Percentiles rank a stretch among this genome's conserved stretches.
Evolutionary conservation across 2,888 invertebrate species (phyloP).

Genomic region (Cephus rjabovi): DNA sequence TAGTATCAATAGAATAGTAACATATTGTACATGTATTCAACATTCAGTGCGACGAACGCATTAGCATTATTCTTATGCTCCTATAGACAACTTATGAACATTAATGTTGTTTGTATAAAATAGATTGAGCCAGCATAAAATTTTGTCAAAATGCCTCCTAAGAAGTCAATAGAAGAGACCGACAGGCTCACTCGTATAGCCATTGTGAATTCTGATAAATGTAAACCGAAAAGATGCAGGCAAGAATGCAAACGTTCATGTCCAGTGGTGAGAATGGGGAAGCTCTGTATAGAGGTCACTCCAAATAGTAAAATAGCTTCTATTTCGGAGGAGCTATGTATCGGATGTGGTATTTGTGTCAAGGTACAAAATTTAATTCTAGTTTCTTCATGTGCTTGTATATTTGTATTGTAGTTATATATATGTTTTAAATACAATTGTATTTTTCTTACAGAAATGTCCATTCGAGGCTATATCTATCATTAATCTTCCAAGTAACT

Average conservation of each 20-base stretch:
- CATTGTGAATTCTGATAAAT: conserved; percentile 97
- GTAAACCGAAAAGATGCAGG: conserved; percentile 98
- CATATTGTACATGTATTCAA: not conserved
- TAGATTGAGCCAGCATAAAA: conserved; percentile 14
- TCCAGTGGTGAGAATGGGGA: conserved; percentile 99
- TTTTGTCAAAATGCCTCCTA: conserved; percentile 72
- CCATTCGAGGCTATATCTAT: conserved; percentile 99
- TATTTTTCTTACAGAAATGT: conserved; percentile 84
- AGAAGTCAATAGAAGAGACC: conserved; percentile 83
- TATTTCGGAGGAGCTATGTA: conserved; percentile 98
- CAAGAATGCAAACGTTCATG: conserved; percentile 99
- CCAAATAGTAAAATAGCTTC: conserved; percentile 96
- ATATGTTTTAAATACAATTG: conserved; percentile 3
- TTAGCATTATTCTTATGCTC: conserved; percentile 18
- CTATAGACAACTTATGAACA: not conserved
- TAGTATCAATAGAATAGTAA: conserved; percentile 1
- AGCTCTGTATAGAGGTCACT: conserved; percentile 97
- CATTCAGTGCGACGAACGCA: not conserved
- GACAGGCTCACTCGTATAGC: conserved; percentile 97
- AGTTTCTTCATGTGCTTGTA: conserved; percentile 14
- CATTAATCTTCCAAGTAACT: conserved; percentile 97
- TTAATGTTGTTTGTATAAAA: not conserved
- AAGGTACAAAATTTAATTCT: conserved; percentile 76
- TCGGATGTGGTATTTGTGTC: conserved; percentile 99
- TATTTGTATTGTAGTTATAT: conserved; percentile 20